Base-by-base conservation (phyloP, 2,888 invertebrate species). In the Drosophila colorata region DNA sequence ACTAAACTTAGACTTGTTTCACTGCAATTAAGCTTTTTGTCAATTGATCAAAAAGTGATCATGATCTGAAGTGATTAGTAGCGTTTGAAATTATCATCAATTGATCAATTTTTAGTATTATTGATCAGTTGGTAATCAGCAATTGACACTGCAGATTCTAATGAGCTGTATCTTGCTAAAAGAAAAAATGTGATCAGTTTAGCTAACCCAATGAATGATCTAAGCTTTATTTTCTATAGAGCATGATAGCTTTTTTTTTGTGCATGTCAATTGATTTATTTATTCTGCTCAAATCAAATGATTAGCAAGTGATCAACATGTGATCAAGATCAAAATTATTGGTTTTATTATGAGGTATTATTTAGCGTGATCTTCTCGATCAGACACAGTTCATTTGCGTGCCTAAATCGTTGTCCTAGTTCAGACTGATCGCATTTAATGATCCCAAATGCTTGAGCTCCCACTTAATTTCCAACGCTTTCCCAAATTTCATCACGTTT, bases 351-450 rank as follows among this genome's bases (percentile, higher is more conserved):
- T 13, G 4, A 13, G 28, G 9, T 9, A 28, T 28, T 28, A 28
- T 9, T 33, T 13, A 33, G 33, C 33, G 33, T 33, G 33, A 28
- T 28, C 9, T 28, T 9, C 9, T 28, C 28, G 28, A 28, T 28
- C 28, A 28, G 28, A 0, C 28, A 28, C 28, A 9, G 18, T n/a
- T n/a, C n/a, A 35, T 7, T 13, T 37, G 14, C 8, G 3, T 37
- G 37, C 35, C n/a, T n/a, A 4, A n/a, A 44, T n/a, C n/a, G 48
- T 16, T 53, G 46, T 55, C 46, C 55, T 18, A 35, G 47, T 35
- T 56, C 23, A 18, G 23, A 47, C 16, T 25, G 47, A 18, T 28
- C 25, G 9, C 47, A 37, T 9, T 16, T 38, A 51, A 38, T 13
- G 38, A 38, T 25, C 38, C 23, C n/a, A 49, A n/a, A 9, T 25